Evolutionary conservation across 2,797 vertebrate species (phyloP).

Genomic region (Cheirogaleus major): DNA sequence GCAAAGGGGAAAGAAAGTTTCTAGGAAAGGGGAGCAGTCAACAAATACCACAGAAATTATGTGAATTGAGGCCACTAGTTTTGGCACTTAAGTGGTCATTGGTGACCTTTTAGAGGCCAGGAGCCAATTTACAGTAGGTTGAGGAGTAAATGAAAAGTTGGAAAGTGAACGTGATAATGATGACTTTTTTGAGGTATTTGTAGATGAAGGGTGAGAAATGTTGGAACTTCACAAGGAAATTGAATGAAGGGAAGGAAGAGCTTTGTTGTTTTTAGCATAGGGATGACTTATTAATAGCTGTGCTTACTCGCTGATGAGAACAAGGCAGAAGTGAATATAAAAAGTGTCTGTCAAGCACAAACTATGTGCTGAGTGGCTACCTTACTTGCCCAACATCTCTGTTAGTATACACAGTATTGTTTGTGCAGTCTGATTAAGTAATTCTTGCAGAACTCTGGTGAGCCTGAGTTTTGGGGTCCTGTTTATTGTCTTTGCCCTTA

Average conservation of each 20-base stretch:
- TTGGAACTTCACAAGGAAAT: conserved; percentile 22
- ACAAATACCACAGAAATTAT: background rate
- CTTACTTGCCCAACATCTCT: background rate
- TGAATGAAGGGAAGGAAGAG: background rate
- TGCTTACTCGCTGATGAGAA: background rate
- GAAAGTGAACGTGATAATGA: background rate
- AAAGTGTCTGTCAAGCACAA: background rate
- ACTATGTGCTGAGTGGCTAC: background rate
- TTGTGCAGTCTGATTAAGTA: conserved; percentile 61
- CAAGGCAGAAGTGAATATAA: background rate
- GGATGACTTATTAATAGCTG: background rate
- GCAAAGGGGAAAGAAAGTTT: background rate
- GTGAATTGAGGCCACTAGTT: background rate
- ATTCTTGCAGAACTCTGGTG: conserved; percentile 33
- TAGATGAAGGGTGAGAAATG: background rate
- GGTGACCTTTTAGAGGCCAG: background rate
- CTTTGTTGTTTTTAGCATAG: background rate
- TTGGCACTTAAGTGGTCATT: background rate
- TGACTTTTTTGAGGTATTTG: background rate
- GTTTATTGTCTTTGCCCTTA: conserved; percentile 68
- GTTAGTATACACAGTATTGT: conserved; percentile 37
- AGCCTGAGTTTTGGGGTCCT: background rate
- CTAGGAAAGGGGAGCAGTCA: background rate
- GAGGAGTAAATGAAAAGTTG: conserved; percentile 14
- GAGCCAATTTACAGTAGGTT: background rate